Percentiles rank a stretch among this genome's conserved stretches.
Conservation (phyloP, 2,888 invertebrate genomes). For the Harmothoe impar region DNA sequence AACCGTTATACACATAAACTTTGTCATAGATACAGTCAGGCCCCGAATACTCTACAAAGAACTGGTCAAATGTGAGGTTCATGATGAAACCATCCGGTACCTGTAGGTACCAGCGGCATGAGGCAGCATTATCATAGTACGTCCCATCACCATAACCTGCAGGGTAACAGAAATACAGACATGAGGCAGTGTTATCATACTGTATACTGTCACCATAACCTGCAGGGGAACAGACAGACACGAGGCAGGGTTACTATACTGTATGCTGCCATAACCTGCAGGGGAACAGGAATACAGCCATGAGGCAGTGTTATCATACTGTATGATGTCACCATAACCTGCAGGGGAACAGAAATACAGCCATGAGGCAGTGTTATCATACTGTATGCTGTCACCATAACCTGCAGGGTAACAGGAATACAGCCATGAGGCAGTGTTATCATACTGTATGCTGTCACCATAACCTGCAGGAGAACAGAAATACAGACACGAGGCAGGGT, state of each 20-base stretch:
- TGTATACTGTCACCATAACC: not conserved
- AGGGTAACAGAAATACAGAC: not conserved
- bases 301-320: not conserved
- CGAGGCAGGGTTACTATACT: too few species aligned
- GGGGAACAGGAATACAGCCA: too few species aligned
- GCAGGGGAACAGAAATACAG: not conserved
- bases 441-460: not conserved
- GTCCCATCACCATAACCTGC: conserved; percentile 2
- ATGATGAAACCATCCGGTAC: conserved; percentile 65
- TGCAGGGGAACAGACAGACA: not conserved
- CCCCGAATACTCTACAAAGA: conserved; percentile 64
- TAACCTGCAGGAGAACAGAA: not conserved
- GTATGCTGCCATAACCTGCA: too few species aligned
- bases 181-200: not conserved
- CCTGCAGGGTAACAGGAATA: conserved; percentile 1
- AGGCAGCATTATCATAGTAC: not conserved
- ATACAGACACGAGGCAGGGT: not conserved
- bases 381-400: not conserved
- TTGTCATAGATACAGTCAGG: conserved; percentile 61
- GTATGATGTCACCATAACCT: not conserved
- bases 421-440: not conserved
- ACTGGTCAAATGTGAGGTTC: conserved; percentile 67
- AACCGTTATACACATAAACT: conserved; percentile 44
- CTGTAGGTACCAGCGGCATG: conserved; percentile 64
- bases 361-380: conserved; percentile 18